phyloP scores from a whole-genome alignment of 2,797 vertebrate species.

The Cetoscarus ocellatus region DNA sequence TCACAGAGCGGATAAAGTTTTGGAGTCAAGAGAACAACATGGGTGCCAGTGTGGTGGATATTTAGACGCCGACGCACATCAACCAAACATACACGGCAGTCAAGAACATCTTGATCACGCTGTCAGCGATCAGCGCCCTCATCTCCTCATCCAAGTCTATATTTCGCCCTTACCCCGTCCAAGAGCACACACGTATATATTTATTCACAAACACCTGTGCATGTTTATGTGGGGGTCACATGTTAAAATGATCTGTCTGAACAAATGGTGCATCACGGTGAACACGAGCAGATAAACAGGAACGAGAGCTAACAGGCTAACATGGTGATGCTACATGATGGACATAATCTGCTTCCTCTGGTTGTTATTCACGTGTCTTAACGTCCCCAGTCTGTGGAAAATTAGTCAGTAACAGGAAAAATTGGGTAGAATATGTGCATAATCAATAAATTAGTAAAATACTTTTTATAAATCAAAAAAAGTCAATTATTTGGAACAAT shows the following conservation, averaged over 20 bases:
- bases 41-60: slow-evolving; percentile 43
- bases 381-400: not conserved
- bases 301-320: not conserved
- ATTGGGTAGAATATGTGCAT: too few species aligned
- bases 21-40: not conserved
- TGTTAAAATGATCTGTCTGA: slow-evolving; percentile 44
- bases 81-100: slow-evolving; percentile 65
- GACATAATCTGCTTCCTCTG: not conserved
- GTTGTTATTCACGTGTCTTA: not conserved
- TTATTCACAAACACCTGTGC: slow-evolving; percentile 6
- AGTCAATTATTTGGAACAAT: too few species aligned
- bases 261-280: slow-evolving; percentile 36
- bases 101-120: slow-evolving; percentile 91
- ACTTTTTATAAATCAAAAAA: too few species aligned
- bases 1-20: slow-evolving; percentile 74
- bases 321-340: not conserved
- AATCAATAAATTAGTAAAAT: too few species aligned
- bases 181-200: slow-evolving; percentile 8
- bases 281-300: slow-evolving; percentile 50
- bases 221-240: slow-evolving; percentile 31
- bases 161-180: slow-evolving; percentile 76
- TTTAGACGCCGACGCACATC: slow-evolving; percentile 56
- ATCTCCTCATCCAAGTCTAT: slow-evolving; percentile 69
- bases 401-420: too few species aligned
- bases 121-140: slow-evolving; percentile 84